Evolutionary conservation across 2,797 vertebrate species (phyloP).

Genomic region (Myotis myotis): DNA sequence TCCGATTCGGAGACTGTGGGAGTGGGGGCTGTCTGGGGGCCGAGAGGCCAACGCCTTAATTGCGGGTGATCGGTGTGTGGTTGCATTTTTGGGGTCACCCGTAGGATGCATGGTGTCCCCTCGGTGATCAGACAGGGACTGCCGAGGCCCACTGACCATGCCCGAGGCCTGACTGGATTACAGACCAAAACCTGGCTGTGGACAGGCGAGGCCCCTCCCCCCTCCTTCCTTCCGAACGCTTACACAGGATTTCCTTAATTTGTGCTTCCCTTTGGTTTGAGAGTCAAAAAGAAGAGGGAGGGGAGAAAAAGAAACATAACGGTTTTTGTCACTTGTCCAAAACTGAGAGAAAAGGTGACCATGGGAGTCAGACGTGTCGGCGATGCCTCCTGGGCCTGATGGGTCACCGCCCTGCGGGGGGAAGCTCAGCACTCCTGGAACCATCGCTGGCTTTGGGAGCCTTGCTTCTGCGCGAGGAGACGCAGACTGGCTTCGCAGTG

Average conservation of each 20-base stretch:
- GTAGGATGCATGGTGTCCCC: neutral
- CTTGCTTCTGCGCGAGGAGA: neutral
- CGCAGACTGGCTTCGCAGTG: neutral
- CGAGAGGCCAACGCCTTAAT: neutral
- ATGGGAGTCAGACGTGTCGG: neutral
- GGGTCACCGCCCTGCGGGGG: fast-evolving
- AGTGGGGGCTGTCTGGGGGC: neutral
- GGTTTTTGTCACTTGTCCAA: slow-evolving; percentile 72
- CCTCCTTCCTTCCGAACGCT: neutral
- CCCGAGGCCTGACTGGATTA: neutral
- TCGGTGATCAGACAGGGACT: neutral
- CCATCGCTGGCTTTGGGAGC: neutral
- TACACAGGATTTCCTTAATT: slow-evolving; percentile 1
- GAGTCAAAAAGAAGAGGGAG: neutral
- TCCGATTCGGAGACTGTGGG: neutral
- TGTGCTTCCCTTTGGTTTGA: slow-evolving; percentile 79
- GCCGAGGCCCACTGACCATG: neutral
- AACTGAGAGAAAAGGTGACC: slow-evolving; percentile 4
- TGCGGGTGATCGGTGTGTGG: fast-evolving
- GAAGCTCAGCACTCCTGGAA: neutral
- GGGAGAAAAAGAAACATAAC: neutral
- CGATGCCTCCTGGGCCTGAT: neutral
- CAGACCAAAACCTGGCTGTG: neutral
- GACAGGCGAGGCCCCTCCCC: neutral
- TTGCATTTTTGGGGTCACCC: neutral